phyloP scores from a whole-genome alignment of 1,140 invertebrate species.

The Drosophila ohnishii region DNA sequence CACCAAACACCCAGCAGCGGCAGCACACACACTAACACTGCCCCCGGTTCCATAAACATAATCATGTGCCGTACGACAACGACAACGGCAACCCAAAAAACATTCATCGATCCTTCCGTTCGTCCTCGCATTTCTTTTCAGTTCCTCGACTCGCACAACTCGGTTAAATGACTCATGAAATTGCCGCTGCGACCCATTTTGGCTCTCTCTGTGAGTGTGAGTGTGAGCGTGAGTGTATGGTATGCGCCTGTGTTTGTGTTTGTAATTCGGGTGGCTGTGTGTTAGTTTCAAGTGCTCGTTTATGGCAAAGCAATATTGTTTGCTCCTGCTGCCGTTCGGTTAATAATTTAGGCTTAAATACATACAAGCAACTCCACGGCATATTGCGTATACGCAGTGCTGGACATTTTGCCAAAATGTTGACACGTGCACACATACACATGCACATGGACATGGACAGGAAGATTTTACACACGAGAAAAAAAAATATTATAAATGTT shows the following conservation, averaged over 20 bases:
- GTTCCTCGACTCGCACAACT: conserved; percentile 55
- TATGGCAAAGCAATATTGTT: conserved; percentile 79
- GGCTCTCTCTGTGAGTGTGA: background rate
- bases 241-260: conserved; percentile 13
- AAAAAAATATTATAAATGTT: background rate
- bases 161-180: conserved; percentile 81
- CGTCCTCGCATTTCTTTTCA: conserved; percentile 52
- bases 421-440: conserved; percentile 43
- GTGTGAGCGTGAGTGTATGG: conserved; percentile 10
- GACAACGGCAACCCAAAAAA: conserved; percentile 31
- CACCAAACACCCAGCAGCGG: conserved; percentile 9
- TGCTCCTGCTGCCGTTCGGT: conserved; percentile 63
- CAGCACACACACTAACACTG: conserved; percentile 3
- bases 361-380: conserved; percentile 58
- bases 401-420: conserved; percentile 59
- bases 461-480: background rate
- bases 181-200: conserved; percentile 76
- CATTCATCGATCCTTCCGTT: conserved; percentile 54
- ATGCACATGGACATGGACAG: background rate
- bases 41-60: conserved; percentile 65
- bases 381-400: conserved; percentile 69
- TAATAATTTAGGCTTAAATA: conserved; percentile 81
- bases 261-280: conserved; percentile 25
- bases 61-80: conserved; percentile 67
- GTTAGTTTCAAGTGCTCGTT: conserved; percentile 77